Evolutionary conservation across 2,888 invertebrate species (phyloP).

Genomic region (Leptinotarsa peninsularis): DNA sequence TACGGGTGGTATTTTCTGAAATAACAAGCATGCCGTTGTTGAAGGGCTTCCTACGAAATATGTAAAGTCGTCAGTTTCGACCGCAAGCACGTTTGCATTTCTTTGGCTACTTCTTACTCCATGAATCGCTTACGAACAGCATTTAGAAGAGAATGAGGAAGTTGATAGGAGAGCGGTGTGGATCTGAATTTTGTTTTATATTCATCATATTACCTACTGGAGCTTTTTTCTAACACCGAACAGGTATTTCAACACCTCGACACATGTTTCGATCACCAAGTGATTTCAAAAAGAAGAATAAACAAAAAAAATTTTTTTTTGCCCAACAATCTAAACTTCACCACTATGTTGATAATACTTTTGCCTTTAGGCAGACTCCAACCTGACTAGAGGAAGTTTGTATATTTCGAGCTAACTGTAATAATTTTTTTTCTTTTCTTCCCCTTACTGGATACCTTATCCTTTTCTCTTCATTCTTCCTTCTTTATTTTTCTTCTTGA

Average conservation of each 20-base stretch:
- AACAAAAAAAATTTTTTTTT: not conserved
- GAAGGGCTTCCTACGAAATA: conserved; percentile 30
- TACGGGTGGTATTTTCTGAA: conserved; percentile 18
- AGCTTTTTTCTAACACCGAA: no score
- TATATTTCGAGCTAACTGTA: not conserved
- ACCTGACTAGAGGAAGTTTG: not conserved
- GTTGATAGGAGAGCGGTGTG: not conserved
- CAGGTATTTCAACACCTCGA: no score
- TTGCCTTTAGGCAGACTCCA: not conserved
- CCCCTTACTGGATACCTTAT: not conserved
- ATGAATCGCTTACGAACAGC: conserved; percentile 31
- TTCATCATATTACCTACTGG: no score
- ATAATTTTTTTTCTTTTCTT: not conserved
- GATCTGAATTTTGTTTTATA: not conserved
- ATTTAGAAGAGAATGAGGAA: conserved; percentile 22
- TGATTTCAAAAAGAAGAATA: no score
- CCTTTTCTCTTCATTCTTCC: not conserved
- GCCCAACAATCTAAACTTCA: not conserved
- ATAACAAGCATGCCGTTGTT: conserved; percentile 32
- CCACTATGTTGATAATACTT: not conserved
- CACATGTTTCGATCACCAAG: no score
- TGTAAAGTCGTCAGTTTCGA: conserved; percentile 38
- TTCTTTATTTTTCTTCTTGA: not conserved
- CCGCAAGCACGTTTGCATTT: conserved; percentile 39
- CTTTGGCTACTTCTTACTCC: conserved; percentile 26